Base-by-base conservation (phyloP, 2,797 vertebrate species). In the Molothrus ater region DNA sequence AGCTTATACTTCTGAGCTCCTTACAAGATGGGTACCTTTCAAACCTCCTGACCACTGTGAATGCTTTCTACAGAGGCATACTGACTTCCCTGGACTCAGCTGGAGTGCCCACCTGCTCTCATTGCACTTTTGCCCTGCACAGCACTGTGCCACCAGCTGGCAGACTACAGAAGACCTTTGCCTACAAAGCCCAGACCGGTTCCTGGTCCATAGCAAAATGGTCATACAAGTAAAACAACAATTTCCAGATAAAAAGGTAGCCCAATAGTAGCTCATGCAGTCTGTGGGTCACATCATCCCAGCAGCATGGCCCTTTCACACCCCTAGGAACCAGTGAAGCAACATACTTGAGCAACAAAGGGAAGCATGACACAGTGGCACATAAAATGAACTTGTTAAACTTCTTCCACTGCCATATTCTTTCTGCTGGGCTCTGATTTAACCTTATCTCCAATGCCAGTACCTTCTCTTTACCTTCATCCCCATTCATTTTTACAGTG, bases 321-420 rank as follows among this genome's bases (percentile, higher is more conserved):
- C 90, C 93, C 90, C 88, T 72, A 82, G 76, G 91, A 96, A 97
- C 96, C 88, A 91, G 96, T 76, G 88, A 92, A 91, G 59, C 96
- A 84, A 93, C 96, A 95, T 96, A 97, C 96, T 94, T 95, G 40
- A 95, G 75, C 47, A 87, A 94, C 96, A 95, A 95, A 91, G 57
- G 80, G 66, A 91, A 90, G 90, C 42, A 10, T 86, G 90, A 95
- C 93, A 96, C 61, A 85, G 89, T 90, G 83, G 84, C 88, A 95
- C 84, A 95, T 72, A 86, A 94, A 93, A 56, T 50, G 29, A 94
- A 88, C 90, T 86, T 61, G 91, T 65, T 91, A 85, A 91, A 93
- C 86, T 82, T 82, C 92, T 92, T 90, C 66, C 42, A 91, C 59
- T 65, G 64, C 40, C 40, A 82, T 72, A 9, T 86, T 80, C 56